phyloP scores from a whole-genome alignment of 2,113 vertebrate genomes.

The Macrotus californicus region DNA sequence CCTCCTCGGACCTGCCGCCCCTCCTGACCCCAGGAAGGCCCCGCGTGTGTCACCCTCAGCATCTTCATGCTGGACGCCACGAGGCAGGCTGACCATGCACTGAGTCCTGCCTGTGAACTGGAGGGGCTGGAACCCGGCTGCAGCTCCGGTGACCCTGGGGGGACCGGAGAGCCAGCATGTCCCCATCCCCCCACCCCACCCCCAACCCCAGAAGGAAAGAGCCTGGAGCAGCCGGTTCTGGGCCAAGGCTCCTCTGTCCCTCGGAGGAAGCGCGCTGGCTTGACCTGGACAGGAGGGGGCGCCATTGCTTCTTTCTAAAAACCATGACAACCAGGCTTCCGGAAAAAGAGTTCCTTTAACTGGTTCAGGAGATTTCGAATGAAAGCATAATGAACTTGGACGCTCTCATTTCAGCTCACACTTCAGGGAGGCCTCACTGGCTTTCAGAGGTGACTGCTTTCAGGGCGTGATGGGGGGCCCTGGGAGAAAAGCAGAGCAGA shows the following conservation, averaged over 20 bases:
- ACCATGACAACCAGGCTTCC: not conserved
- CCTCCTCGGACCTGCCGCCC: too few relatives aligned
- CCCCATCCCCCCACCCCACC: not conserved
- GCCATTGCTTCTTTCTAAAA: not conserved
- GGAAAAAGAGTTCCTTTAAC: not conserved
- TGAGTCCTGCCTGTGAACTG: too few relatives aligned
- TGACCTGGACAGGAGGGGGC: not conserved
- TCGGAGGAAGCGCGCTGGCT: not conserved
- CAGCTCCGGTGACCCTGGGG: too few relatives aligned
- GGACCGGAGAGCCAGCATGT: too few relatives aligned
- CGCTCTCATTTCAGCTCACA: fast-evolving
- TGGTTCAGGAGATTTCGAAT: fast-evolving
- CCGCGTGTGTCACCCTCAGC: too few relatives aligned
- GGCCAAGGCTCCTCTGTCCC: not conserved
- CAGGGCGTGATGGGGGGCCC: not conserved
- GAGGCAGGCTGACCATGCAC: too few relatives aligned
- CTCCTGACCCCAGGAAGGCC: too few relatives aligned
- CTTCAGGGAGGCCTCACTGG: not conserved
- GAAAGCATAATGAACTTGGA: too few relatives aligned
- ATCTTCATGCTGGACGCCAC: too few relatives aligned
- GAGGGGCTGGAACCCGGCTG: too few relatives aligned
- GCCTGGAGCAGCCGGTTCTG: not conserved
- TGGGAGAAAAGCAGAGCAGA: not conserved
- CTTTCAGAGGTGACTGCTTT: not conserved
- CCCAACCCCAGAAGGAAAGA: too few relatives aligned